phyloP scores from a whole-genome alignment of 1,140 invertebrate genomes.

The Drosophila tristis region DNA sequence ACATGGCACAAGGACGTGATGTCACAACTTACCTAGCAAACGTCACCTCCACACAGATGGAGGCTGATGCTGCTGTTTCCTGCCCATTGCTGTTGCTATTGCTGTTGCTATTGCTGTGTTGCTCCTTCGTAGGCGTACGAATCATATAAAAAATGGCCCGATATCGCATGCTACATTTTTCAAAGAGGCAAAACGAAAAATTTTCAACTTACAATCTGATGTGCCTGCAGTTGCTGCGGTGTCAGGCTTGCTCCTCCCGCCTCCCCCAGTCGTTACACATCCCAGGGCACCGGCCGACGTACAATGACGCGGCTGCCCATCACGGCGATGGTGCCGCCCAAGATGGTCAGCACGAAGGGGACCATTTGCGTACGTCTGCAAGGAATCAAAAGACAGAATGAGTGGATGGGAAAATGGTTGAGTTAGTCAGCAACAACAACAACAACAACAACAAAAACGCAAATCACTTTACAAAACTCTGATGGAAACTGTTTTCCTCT shows the following conservation, averaged over 20 bases:
- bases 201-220: constrained; percentile 69
- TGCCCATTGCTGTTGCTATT: too few relatives aligned
- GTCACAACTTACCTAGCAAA: constrained; percentile 59
- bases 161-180: constrained; percentile 35
- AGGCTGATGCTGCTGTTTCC: too few relatives aligned
- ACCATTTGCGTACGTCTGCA: constrained; percentile 82
- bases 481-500: constrained; percentile 35
- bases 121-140: background rate
- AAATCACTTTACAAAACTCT: constrained; percentile 45
- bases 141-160: constrained; percentile 38
- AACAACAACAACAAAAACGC: background rate
- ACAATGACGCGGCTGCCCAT: constrained; percentile 86
- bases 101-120: constrained; percentile 3
- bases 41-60: constrained; percentile 22
- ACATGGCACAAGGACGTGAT: constrained; percentile 53
- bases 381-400: constrained; percentile 15
- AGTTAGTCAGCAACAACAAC: constrained; percentile 3
- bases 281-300: constrained; percentile 88
- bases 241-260: constrained; percentile 61
- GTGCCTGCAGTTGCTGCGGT: constrained; percentile 56
- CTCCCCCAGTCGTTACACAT: constrained; percentile 86
- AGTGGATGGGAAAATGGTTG: constrained; percentile 31
- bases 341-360: constrained; percentile 85
- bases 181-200: constrained; percentile 23
- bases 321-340: constrained; percentile 86